Percentiles rank a stretch among this genome's conserved stretches.
These are phyloP conservation scores for Cyanoderma ruficeps DNA, from an alignment of 2,113 vertebrate species.

Conservation along the genomic window DNA sequence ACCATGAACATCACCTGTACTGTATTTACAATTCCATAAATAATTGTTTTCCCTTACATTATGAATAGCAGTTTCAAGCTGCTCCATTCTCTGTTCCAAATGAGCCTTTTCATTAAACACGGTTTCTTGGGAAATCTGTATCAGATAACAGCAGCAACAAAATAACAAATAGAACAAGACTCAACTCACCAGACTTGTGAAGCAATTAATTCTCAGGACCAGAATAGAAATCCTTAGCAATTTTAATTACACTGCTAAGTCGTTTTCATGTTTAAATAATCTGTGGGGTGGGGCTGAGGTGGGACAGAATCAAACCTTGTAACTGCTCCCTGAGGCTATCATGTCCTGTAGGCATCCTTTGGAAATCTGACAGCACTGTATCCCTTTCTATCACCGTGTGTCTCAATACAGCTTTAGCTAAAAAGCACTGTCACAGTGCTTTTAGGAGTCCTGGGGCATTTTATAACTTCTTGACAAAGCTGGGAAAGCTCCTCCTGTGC, in stretches of 20 bases:
- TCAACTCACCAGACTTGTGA: background rate
- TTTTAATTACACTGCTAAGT: background rate
- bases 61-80: slow-evolving; percentile 76
- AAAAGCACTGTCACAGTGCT: slow-evolving; percentile 49
- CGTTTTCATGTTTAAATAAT: background rate
- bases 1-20: background rate
- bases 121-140: slow-evolving; percentile 82
- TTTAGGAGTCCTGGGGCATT: slow-evolving; percentile 66
- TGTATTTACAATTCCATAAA: background rate
- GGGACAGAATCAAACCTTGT: slow-evolving; percentile 65
- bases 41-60: slow-evolving; percentile 67
- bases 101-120: slow-evolving; percentile 79
- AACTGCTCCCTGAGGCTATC: slow-evolving; percentile 79
- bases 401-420: slow-evolving; percentile 75
- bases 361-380: slow-evolving; percentile 72
- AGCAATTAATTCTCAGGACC: background rate
- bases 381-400: slow-evolving; percentile 76
- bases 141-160: slow-evolving; percentile 39
- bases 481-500: slow-evolving; percentile 78
- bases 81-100: slow-evolving; percentile 82
- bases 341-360: slow-evolving; percentile 78
- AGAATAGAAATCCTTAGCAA: background rate
- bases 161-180: background rate
- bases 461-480: slow-evolving; percentile 75
- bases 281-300: background rate